Evolutionary conservation across 2,113 vertebrate genomes (phyloP), one percentile per base, ranked within the genome.

Genomic region (Semicossyphus pulcher): DNA sequence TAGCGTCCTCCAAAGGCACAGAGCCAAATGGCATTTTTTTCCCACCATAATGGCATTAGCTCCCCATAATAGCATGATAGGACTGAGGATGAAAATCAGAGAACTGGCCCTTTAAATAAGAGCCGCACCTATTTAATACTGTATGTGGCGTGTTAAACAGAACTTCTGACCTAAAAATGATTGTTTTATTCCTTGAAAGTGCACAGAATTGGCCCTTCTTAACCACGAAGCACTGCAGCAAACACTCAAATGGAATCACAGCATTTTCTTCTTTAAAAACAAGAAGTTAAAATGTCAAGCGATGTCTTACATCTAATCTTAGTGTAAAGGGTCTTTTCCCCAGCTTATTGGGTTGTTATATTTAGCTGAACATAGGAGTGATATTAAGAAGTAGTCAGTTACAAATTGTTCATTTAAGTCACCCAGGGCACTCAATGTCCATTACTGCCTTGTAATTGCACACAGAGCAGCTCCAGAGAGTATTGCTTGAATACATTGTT

Each of bases 381-480:
- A 70, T 39, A 18, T 25, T 23, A 14, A 34, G 42, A 41, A 29
- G 18, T 9, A 14, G 45, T 20, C 3, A 36, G 3, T 41, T 37
- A 7, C 3, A 4, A 16, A 28, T 29, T 47, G n/a, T 60, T 31
- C 10, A 41, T 28, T 54, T 45, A 37, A 67, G 29, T 25, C 29
- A 45, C 14, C 5, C 18, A 5, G 14, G 47, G 48, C 56, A 25
- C 48, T 53, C 41, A 18, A 47, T 62, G 49, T 10, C 49, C 23
- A 29, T 47, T 10, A 53, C 16, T 67, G 14, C 15, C 1, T 3
- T 6, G 39, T 76, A 54, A 62, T 68, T 60, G n/a, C 37, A 56
- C n/a, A 32, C 32, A 10, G 32, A 71, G 58, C 34, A 28, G 59
- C 42, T 78, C 59, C 51, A 71, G 41, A 52, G 72, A 64, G 44